Evolutionary conservation across 1,140 invertebrate genomes (phyloP), one percentile per base, ranked within the genome.

Genomic region (Neodiprion virginianus): DNA sequence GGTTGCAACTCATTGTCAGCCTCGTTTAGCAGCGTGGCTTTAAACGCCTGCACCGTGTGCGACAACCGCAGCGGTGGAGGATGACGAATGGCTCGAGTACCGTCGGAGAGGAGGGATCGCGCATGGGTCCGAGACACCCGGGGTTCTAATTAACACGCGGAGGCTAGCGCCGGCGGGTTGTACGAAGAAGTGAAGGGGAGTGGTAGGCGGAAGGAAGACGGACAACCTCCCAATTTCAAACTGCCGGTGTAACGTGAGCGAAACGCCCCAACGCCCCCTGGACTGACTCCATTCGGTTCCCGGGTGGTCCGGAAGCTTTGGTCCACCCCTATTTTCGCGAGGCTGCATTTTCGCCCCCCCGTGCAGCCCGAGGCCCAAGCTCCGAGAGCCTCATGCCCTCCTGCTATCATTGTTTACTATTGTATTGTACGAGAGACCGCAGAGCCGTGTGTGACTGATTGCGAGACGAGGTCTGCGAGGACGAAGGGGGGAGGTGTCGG

Each of bases 341-440:
- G 80, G 83, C 79, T 17, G 53, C 82, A 82, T 84, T 83, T 75
- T 48, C 53, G 53, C 11, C 53, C 11, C 53, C 11, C 11, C 53
- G 53, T 61, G 72, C 70, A 28, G 68, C 68, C 65, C 14, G 69
- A 11, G 72, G 47, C 65, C 28, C 77, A 50, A 85, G 82, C 85
- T 87, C 86, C 76, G 74, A 66, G 7, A 14, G 21, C 3, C 14
- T 76, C 79, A 85, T 88, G 79, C 47, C 74, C 48, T 77, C 86
- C 86, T 88, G 83, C 75, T 88, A 82, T 74, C 68, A 81, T 88
- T 88, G 87, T 88, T 88, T 88, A 88, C 87, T 82, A 79, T 85
- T 87, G 83, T 88, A 88, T 88, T 87, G 84, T 88, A 84, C 40
- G 77, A 76, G 76, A 80, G 77, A 23, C 17, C 48, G 21, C 23